Base-by-base conservation (phyloP, 2,113 vertebrate species). In the Ranitomeya variabilis region DNA sequence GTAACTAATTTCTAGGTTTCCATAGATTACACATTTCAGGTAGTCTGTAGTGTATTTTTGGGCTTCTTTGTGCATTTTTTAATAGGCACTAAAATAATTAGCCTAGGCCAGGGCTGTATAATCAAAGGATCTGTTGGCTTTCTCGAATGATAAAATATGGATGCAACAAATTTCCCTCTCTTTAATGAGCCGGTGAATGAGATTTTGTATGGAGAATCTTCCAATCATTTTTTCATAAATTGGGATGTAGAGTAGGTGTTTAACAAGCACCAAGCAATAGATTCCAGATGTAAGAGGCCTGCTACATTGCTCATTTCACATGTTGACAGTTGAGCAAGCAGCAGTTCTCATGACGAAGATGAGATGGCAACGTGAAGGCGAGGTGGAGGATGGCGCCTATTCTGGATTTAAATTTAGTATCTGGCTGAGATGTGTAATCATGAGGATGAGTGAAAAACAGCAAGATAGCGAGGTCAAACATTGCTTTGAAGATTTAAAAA, bases 261-360 rank as follows among this genome's bases (percentile, higher is more conserved):
- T 83, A 83, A 67, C 64, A 83, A 64, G 62, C 62, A 54, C 37
- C 19, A n/a, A 66, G 60, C 69, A 67, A 83, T 54, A 83, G 16
- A 54, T 69, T 23, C 45, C 21, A 83, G 45, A 67, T 9, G 31
- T 51, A 9, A 54, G 64, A 55, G 54, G 10, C 82, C 18, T 69
- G 21, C 26, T 26, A 31, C 62, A 54, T 83, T 84, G 57, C 69
- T 26, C 51, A 55, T 84, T 52, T 84, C 23, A 5, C 52, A 16
- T 64, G 51, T 55, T 84, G 82, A 84, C 82, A 84, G 62, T 23
- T 67, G 81, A 21, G 64, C 16, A 54, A 83, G 81, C 7, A 83
- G 82, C 52, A 55, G 62, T 57, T 71, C 66, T 67, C 52, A 64
- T 69, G 37, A 83, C 55, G 37, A 67, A 67, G 64, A 84, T 71